Conservation (phyloP, 1,140 invertebrate genomes). For the Trigoniulus corallinus region DNA sequence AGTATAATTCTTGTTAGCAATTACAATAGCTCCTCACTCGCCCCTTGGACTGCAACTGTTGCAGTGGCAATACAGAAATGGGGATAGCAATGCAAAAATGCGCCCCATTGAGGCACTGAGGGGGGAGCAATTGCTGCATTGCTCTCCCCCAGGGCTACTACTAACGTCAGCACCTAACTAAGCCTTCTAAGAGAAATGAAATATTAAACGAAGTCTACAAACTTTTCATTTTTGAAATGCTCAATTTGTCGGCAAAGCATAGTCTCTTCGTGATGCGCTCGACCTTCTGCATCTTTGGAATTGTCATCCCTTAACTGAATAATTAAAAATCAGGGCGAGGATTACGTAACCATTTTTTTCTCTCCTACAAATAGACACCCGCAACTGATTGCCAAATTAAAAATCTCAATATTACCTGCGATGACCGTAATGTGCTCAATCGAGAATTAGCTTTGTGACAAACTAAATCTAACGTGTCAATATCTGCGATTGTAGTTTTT, state of each 20-base stretch:
- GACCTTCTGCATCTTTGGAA: slow-evolving; percentile 5
- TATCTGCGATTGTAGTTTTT: slow-evolving; percentile 62
- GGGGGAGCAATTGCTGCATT: no score
- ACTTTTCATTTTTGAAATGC: slow-evolving; percentile 28
- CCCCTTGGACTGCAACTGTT: no score
- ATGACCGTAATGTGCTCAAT: slow-evolving; percentile 50
- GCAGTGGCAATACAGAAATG: no score
- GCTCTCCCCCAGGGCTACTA: no score
- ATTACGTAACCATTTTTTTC: not conserved
- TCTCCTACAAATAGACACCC: not conserved
- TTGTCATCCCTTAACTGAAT: slow-evolving; percentile 6
- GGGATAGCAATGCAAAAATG: no score
- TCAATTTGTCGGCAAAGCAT: slow-evolving; percentile 23
- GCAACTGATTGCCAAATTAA: slow-evolving; percentile 19
- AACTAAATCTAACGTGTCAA: slow-evolving; percentile 68
- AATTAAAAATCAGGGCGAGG: slow-evolving; percentile 4
- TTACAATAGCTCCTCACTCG: no score
- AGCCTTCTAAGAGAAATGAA: no score
- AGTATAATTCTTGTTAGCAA: no score
- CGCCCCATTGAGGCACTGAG: no score
- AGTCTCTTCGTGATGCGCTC: slow-evolving; percentile 21
- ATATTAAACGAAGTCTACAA: slow-evolving; percentile 3
- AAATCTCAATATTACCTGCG: no score
- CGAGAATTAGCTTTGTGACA: slow-evolving; percentile 56
- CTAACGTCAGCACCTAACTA: no score